A percentile compares a stretch with the other conserved stretches of the same genome.
phyloP scores from a whole-genome alignment of 1,140 invertebrate genomes.

The Paralvinella palmiformis region DNA sequence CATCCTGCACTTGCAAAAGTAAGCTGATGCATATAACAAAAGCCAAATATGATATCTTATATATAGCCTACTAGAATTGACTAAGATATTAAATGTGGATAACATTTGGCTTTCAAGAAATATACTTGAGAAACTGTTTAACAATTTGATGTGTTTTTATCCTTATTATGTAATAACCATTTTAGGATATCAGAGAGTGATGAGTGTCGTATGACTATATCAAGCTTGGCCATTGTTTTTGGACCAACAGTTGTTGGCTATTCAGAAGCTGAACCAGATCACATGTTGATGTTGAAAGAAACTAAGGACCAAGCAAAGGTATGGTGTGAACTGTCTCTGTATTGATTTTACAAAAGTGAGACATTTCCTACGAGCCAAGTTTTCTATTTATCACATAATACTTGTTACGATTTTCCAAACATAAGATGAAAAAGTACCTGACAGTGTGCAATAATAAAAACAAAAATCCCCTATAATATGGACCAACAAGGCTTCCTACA shows the following conservation, averaged over 20 bases:
- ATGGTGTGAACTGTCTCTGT: neutral
- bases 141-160: too few relatives aligned
- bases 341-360: neutral
- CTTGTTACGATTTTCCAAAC: too few relatives aligned
- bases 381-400: neutral
- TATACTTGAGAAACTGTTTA: too few relatives aligned
- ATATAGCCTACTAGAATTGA: too few relatives aligned
- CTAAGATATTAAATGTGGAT: too few relatives aligned
- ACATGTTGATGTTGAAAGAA: constrained; percentile 59
- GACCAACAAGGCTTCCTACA: too few relatives aligned
- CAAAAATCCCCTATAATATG: neutral
- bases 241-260: constrained; percentile 79
- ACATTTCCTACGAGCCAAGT: neutral
- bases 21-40: too few relatives aligned
- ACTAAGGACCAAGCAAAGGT: constrained; percentile 50
- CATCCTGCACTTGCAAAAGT: constrained; percentile 75
- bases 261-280: constrained; percentile 62
- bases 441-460: neutral
- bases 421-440: neutral
- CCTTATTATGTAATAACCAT: too few relatives aligned
- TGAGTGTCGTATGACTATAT: constrained; percentile 71
- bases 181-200: constrained; percentile 63
- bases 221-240: constrained; percentile 74
- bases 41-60: too few relatives aligned
- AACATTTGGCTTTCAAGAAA: too few relatives aligned